Evolutionary conservation across 2,888 invertebrate species (phyloP), one percentile per base, ranked within the genome.

Genomic region (Xylocampa areola): DNA sequence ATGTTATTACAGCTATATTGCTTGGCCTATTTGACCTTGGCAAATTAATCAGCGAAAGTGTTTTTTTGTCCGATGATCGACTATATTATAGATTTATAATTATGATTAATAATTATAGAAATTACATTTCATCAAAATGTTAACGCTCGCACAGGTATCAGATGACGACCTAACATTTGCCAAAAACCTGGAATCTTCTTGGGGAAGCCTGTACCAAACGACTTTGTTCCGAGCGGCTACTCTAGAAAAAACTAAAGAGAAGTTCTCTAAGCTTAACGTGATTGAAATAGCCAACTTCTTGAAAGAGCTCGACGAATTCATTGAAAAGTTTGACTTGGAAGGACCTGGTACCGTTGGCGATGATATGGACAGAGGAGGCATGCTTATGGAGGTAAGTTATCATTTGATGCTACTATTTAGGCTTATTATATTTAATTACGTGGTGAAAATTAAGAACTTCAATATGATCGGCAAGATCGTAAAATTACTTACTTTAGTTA

Each of bases 331-430:
- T 80, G 95, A 96, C 63, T 84, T 69, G 0, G 95, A 96, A 71
- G 98, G 98, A 0, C 98, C 98, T 0, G 97, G 96, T 0, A 95
- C 96, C 25, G 96, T 98, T 0, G 97, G 96, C 0, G 94, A 96
- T 14, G 96, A 98, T 82, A 91, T 98, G 78, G 97, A 98, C 53
- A 88, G 85, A 59, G 98, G 98, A 57, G 63, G 95, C 0, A 76
- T 94, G 11, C 90, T 97, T 21, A 96, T 97, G 96, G 96, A 96
- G 82, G 95, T 95, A 79, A 62, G 25, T n/a, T 19, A 10, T n/a
- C n/a, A n/a, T n/a, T n/a, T n/a, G n/a, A n/a, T n/a, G n/a, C n/a
- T n/a, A n/a, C n/a, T n/a, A n/a, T n/a, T n/a, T n/a, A n/a, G n/a
- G n/a, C n/a, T n/a, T n/a, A n/a, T n/a, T n/a, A n/a, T n/a, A n/a